Conservation (phyloP, 2,888 invertebrate species). For the Emmelina monodactyla region DNA sequence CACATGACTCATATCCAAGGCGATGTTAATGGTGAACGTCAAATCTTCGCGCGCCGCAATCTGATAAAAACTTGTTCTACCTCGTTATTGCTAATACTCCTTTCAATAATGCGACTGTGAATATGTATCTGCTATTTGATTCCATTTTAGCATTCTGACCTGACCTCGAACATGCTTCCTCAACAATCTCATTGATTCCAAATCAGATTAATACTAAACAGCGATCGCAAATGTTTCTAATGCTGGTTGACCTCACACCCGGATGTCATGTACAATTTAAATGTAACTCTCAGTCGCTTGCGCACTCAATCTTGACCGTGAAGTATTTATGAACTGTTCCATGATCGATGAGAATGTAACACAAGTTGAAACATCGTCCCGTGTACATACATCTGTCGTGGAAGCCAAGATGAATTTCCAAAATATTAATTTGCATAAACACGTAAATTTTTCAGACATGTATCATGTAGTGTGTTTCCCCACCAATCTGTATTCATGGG, state of each 20-base stretch:
- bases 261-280: conserved; percentile 55
- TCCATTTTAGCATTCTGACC: conserved; percentile 50
- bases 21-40: conserved; percentile 24
- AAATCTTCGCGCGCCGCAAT: conserved; percentile 19
- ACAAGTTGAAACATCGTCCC: conserved; percentile 21
- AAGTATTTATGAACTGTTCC: conserved; percentile 24
- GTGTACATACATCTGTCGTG: too few relatives aligned
- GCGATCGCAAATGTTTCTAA: conserved; percentile 50
- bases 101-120: too few relatives aligned
- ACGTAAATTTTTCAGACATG: too few relatives aligned
- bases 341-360: conserved; percentile 32
- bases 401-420: too few relatives aligned
- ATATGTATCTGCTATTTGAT: too few relatives aligned
- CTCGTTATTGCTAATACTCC: too few relatives aligned
- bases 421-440: too few relatives aligned
- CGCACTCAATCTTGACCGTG: conserved; percentile 36
- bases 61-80: conserved; percentile 25
- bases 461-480: conserved; percentile 39
- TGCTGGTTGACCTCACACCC: conserved; percentile 54
- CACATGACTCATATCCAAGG: conserved; percentile 29
- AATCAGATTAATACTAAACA: conserved; percentile 40
- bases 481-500: conserved; percentile 45
- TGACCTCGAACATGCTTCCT: conserved; percentile 38
- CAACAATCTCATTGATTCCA: conserved; percentile 51
- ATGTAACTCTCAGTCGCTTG: conserved; percentile 37